A percentile compares a stretch with the other conserved stretches of the same genome.
Conservation (phyloP, 1,140 invertebrate species). For the Drosophila setifemur region DNA sequence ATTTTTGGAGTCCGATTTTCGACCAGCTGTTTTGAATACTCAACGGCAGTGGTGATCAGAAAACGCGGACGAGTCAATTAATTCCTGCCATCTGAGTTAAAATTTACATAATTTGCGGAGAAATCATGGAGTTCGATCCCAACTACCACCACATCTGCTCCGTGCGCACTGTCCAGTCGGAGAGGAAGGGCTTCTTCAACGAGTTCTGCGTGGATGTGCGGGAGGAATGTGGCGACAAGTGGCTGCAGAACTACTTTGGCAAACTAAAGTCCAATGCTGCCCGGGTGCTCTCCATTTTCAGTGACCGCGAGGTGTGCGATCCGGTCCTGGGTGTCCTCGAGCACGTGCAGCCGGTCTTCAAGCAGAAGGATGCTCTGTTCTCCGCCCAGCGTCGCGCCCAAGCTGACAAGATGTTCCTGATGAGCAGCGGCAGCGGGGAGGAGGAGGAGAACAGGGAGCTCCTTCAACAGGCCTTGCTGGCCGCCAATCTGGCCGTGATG, state of each 20-base stretch:
- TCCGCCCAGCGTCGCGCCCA: constrained; percentile 82
- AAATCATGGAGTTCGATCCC: constrained; percentile 62
- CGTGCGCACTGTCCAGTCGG: constrained; percentile 85
- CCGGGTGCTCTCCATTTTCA: constrained; percentile 83
- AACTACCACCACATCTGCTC: constrained; percentile 84
- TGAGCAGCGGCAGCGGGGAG: constrained; percentile 46
- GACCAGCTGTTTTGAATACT: constrained; percentile 69
- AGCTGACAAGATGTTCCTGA: constrained; percentile 81
- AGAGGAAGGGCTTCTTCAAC: constrained; percentile 85
- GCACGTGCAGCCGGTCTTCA: constrained; percentile 83
- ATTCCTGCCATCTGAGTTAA: constrained; percentile 7
- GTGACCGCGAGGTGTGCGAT: constrained; percentile 83
- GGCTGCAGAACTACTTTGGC: constrained; percentile 84
- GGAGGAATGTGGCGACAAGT: constrained; percentile 82
- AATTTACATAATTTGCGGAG: constrained; percentile 57
- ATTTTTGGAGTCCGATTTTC: constrained; percentile 63
- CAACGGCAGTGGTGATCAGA: constrained; percentile 12
- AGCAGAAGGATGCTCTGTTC: constrained; percentile 83
- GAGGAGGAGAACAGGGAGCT: constrained; percentile 67
- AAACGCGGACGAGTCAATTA: constrained; percentile 44
- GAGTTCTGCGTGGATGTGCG: constrained; percentile 83
- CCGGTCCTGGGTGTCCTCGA: constrained; percentile 82
- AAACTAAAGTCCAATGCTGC: constrained; percentile 84
- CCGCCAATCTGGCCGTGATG: constrained; percentile 86
- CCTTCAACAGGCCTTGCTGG: constrained; percentile 84